phyloP scores from a whole-genome alignment of 2,797 vertebrate genomes.

The Parambassis ranga region DNA sequence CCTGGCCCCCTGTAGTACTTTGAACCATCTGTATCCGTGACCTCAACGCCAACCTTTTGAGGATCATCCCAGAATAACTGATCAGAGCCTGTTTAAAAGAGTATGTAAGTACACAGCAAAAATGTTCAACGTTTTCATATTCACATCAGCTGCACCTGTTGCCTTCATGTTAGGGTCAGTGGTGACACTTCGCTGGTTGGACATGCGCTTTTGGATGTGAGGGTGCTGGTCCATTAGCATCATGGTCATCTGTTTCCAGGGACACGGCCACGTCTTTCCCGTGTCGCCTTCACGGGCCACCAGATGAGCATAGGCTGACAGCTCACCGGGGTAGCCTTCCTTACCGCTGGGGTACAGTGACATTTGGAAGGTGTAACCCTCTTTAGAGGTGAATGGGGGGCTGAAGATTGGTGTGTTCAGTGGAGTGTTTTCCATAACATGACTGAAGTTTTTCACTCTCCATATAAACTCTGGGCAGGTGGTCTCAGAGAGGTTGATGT shows the following conservation, averaged over 20 bases:
- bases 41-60: slow-evolving; percentile 79
- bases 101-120: too few species aligned
- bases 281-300: slow-evolving; percentile 82
- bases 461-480: slow-evolving; percentile 89
- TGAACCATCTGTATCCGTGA: slow-evolving; percentile 80
- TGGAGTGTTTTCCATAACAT: slow-evolving; percentile 71
- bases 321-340: slow-evolving; percentile 25
- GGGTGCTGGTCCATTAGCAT: slow-evolving; percentile 91
- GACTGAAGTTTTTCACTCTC: slow-evolving; percentile 86
- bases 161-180: slow-evolving; percentile 81
- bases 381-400: slow-evolving; percentile 83
- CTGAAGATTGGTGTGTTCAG: slow-evolving; percentile 73
- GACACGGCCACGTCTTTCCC: slow-evolving; percentile 74
- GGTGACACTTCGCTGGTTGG: slow-evolving; percentile 89
- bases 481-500: slow-evolving; percentile 93
- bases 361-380: slow-evolving; percentile 92
- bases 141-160: slow-evolving; percentile 41
- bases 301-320: slow-evolving; percentile 82
- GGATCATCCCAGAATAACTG: slow-evolving; percentile 87
- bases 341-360: slow-evolving; percentile 72
- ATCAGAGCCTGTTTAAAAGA: slow-evolving; percentile 34
- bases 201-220: slow-evolving; percentile 90
- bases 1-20: slow-evolving; percentile 80
- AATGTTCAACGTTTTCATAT: too few species aligned
- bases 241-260: slow-evolving; percentile 92